Conservation (phyloP, 2,888 invertebrate species). For the Odontocolon sp. region DNA sequence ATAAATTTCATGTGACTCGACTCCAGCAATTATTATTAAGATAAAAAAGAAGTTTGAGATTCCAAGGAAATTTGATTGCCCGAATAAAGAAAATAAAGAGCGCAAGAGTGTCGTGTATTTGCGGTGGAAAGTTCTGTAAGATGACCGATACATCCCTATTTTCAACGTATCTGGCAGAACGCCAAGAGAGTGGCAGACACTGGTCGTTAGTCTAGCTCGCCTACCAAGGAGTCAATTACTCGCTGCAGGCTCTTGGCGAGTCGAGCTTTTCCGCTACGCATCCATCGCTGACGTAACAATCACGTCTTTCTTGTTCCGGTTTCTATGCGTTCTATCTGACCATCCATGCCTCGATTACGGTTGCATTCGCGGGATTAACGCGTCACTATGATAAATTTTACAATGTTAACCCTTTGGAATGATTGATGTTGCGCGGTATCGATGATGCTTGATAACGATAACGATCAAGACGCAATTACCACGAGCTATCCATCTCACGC, state of each 20-base stretch:
- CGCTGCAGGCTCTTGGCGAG: constrained; percentile 19
- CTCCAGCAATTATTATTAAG: no score
- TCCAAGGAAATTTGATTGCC: neutral
- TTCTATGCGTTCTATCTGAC: neutral
- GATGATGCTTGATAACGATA: constrained; percentile 39
- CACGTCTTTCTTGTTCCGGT: constrained; percentile 23
- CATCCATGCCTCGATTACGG: neutral
- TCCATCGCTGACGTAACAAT: constrained; percentile 42
- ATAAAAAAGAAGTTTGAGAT: neutral
- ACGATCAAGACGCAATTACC: constrained; percentile 46
- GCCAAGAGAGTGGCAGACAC: constrained; percentile 20
- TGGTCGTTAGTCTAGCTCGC: constrained; percentile 28
- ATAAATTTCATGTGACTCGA: no score
- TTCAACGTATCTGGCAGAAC: constrained; percentile 35
- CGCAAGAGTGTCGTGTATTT: constrained; percentile 46
- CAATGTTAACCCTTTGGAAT: constrained; percentile 20
- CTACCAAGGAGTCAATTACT: constrained; percentile 49
- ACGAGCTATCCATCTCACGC: constrained; percentile 2
- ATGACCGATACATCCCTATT: constrained; percentile 21
- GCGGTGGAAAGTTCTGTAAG: neutral
- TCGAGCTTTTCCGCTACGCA: constrained; percentile 31
- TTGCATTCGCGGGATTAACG: no score
- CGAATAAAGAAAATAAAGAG: constrained; percentile 48
- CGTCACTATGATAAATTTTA: constrained; percentile 43
- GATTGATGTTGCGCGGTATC: constrained; percentile 37